phyloP scores from a whole-genome alignment of 2,113 vertebrate species.

The Opisthocomus hoazin region DNA sequence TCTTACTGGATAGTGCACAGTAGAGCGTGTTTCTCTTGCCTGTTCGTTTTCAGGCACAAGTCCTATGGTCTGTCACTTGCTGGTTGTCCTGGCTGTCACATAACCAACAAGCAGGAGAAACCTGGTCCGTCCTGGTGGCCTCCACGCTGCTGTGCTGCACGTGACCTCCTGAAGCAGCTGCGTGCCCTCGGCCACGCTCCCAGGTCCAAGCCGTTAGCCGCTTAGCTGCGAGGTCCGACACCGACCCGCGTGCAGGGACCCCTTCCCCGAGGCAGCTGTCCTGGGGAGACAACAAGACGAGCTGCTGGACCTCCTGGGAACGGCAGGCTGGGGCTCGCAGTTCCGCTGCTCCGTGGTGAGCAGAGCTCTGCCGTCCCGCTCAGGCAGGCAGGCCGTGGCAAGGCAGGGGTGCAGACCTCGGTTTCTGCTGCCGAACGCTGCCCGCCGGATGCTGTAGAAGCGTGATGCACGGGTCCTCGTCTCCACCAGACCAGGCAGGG shows the following conservation, averaged over 20 bases:
- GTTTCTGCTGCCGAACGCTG: background rate
- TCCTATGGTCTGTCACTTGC: background rate
- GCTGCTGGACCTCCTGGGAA: background rate
- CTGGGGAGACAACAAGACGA: background rate
- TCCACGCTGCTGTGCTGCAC: accelerated
- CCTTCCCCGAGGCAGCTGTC: background rate
- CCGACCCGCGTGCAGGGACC: background rate
- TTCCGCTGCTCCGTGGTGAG: no score
- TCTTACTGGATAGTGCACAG: background rate
- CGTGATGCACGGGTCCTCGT: background rate
- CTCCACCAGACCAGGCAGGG: background rate
- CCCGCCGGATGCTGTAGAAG: background rate
- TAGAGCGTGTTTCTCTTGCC: background rate
- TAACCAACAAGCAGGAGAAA: background rate
- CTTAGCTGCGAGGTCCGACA: background rate
- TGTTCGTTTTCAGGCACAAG: background rate
- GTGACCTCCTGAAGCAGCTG: background rate
- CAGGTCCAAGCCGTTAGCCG: background rate
- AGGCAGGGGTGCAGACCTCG: background rate
- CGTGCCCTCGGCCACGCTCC: background rate
- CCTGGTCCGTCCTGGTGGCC: background rate
- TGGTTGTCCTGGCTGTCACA: background rate
- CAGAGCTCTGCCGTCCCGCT: background rate
- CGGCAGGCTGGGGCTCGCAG: background rate
- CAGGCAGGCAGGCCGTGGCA: background rate